These are phyloP conservation scores for Morpho achilles DNA, from an alignment of 2,888 invertebrate species.

Conservation along the genomic window DNA sequence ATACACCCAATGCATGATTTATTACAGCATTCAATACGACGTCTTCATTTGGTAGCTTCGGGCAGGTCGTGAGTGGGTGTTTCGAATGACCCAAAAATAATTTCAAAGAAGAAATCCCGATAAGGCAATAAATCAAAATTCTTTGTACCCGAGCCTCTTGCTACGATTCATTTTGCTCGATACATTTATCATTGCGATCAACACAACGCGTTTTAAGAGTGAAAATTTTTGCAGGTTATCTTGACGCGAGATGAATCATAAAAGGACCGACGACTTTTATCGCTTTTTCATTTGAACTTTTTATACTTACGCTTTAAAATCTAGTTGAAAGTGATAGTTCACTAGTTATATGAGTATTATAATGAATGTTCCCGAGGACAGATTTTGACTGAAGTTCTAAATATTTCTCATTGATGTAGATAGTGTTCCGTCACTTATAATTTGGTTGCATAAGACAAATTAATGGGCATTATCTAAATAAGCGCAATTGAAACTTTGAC, in stretches of 20 bases:
- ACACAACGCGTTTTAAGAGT: slow-evolving; percentile 33
- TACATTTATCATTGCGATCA: slow-evolving; percentile 56
- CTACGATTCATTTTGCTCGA: slow-evolving; percentile 50
- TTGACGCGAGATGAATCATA: slow-evolving; percentile 32
- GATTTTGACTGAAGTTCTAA: too few relatives aligned
- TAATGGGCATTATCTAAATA: too few relatives aligned
- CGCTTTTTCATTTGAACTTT: slow-evolving; percentile 3
- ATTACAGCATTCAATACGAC: slow-evolving; percentile 61
- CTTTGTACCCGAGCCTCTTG: slow-evolving; percentile 58
- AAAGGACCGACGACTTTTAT: slow-evolving; percentile 26
- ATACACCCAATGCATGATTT: slow-evolving; percentile 49
- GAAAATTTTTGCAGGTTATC: slow-evolving; percentile 34
- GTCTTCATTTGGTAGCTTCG: slow-evolving; percentile 67
- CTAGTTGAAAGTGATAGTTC: too few relatives aligned
- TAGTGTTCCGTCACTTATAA: too few relatives aligned
- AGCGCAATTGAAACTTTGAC: too few relatives aligned
- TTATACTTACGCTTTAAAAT: neutral
- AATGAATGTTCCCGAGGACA: too few relatives aligned
- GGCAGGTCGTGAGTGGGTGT: slow-evolving; percentile 72
- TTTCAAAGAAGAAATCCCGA: slow-evolving; percentile 52
- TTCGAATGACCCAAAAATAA: slow-evolving; percentile 61
- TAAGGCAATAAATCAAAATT: slow-evolving; percentile 71
- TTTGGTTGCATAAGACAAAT: too few relatives aligned
- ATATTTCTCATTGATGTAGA: too few relatives aligned
- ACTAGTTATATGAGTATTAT: too few relatives aligned